phyloP scores from a whole-genome alignment of 2,797 vertebrate species.

The Pseudochirops cupreus region DNA sequence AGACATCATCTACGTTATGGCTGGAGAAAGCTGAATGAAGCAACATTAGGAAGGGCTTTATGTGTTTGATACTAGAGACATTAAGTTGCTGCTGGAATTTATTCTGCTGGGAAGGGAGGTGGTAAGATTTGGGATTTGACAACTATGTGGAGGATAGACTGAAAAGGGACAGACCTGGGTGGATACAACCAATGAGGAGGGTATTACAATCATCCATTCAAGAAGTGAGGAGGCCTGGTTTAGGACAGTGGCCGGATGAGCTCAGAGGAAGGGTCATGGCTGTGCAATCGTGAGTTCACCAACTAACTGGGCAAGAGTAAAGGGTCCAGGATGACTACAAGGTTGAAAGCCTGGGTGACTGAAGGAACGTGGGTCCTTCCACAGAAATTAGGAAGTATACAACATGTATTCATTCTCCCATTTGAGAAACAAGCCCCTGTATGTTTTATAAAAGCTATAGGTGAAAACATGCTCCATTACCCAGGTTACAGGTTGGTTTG shows the following conservation, averaged over 20 bases:
- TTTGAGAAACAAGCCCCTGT: background rate
- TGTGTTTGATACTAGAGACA: background rate
- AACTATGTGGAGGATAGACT: background rate
- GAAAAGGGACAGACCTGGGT: background rate
- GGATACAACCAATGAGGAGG: background rate
- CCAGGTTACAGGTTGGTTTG: background rate
- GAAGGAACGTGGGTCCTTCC: background rate
- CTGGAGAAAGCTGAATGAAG: background rate
- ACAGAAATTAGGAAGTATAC: background rate
- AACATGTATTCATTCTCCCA: background rate
- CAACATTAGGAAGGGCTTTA: background rate
- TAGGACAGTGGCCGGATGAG: background rate
- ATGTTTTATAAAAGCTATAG: background rate
- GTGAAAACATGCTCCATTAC: background rate
- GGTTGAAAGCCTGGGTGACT: background rate
- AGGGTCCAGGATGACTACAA: background rate
- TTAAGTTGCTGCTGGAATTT: background rate
- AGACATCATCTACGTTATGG: background rate
- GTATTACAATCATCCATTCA: background rate
- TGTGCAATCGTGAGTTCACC: background rate
- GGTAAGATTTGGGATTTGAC: background rate
- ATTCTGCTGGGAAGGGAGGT: background rate
- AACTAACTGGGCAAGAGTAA: background rate
- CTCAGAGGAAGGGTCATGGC: background rate
- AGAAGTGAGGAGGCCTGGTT: background rate